These are phyloP conservation scores for Clamator glandarius DNA, from an alignment of 2,797 vertebrate species.

Conservation along the genomic window DNA sequence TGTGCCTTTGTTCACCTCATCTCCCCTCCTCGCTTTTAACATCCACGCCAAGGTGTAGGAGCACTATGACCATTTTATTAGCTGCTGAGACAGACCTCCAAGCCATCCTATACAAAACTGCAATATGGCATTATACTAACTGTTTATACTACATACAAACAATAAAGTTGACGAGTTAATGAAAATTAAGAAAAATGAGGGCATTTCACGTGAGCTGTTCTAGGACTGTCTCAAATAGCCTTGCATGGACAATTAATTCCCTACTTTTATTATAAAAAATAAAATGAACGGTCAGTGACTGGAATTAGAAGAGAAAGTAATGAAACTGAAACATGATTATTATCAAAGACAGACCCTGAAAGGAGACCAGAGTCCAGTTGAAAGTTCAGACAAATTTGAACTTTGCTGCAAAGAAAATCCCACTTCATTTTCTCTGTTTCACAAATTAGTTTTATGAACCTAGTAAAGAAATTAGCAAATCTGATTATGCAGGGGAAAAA, in stretches of 20 bases:
- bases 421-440: not conserved
- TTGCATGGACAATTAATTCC: not conserved
- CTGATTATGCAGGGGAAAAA: not conserved
- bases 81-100: not conserved
- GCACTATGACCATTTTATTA: not conserved
- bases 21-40: not conserved
- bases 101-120: not conserved
- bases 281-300: not conserved
- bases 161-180: not conserved
- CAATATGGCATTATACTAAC: not conserved
- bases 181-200: slow-evolving; percentile 23
- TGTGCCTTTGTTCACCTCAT: not conserved
- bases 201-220: not conserved
- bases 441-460: not conserved
- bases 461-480: slow-evolving; percentile 6
- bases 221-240: not conserved
- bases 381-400: slow-evolving; percentile 9
- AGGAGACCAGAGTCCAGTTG: not conserved
- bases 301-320: slow-evolving; percentile 26
- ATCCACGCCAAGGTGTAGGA: not conserved
- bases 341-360: not conserved
- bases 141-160: not conserved
- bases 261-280: not conserved
- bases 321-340: not conserved
- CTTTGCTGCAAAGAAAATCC: not conserved